A percentile compares a stretch with the other conserved stretches of the same genome.
Conservation (phyloP, 2,888 invertebrate genomes). For the Girardia tigrina region DNA sequence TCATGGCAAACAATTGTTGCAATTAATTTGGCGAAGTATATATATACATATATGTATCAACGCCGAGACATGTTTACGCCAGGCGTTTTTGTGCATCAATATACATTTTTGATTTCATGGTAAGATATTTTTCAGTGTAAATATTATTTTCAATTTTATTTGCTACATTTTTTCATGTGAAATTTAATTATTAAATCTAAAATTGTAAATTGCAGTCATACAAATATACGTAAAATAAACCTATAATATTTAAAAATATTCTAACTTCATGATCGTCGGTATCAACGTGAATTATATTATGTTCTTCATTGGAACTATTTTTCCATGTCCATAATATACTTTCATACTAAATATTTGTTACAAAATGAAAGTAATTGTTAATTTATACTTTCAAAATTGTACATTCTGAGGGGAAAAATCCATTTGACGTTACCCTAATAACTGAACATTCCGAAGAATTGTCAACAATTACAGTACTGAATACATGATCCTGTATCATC, state of each 20-base stretch:
- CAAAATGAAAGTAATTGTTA: background rate
- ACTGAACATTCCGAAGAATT: conserved; percentile 44
- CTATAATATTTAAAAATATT: background rate
- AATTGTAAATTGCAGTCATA: no score
- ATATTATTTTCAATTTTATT: no score
- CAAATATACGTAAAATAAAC: no score
- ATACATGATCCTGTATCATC: background rate
- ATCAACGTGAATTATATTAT: conserved; percentile 50
- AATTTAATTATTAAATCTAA: no score
- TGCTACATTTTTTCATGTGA: no score
- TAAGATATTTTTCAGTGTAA: no score
- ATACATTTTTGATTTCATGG: no score
- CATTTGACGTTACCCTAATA: conserved; percentile 44
- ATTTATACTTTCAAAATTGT: conserved; percentile 40
- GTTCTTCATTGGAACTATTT: conserved; percentile 42
- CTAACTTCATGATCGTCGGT: conserved; percentile 45
- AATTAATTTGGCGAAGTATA: no score
- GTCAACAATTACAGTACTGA: conserved; percentile 47
- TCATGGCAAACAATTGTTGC: no score
- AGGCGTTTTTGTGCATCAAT: no score
- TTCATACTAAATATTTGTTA: conserved; percentile 42
- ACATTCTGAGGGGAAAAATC: conserved; percentile 46
- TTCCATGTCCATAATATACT: conserved; percentile 50
- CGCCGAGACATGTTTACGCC: no score
- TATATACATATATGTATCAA: no score